A percentile compares a stretch with the other conserved stretches of the same genome.
Evolutionary conservation across 2,888 invertebrate species (phyloP).

Genomic region (Nineta flava): DNA sequence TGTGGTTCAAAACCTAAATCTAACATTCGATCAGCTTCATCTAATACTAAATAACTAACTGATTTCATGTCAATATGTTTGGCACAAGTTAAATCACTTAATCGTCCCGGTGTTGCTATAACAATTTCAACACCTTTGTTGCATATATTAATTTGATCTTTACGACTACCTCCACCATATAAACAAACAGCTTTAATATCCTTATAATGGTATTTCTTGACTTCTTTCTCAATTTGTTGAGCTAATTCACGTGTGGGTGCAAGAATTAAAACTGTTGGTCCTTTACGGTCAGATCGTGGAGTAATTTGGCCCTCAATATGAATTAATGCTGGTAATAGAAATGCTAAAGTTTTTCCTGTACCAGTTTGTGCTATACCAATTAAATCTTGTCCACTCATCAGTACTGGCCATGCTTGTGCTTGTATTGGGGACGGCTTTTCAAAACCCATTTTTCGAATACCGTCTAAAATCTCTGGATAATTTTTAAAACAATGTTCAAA

Average conservation of each 20-base stretch:
- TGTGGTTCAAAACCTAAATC: conserved; percentile 80
- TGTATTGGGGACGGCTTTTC: conserved; percentile 79
- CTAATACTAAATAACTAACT: conserved; percentile 78
- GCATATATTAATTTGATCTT: conserved; percentile 59
- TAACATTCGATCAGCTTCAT: conserved; percentile 83
- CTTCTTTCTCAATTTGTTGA: conserved; percentile 82
- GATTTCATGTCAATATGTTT: conserved; percentile 54
- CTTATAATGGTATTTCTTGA: conserved; percentile 73
- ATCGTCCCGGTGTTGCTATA: conserved; percentile 86
- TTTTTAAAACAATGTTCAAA: conserved; percentile 71
- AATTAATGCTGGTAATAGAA: conserved; percentile 79
- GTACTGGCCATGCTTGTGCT: conserved; percentile 86
- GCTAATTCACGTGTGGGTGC: conserved; percentile 91
- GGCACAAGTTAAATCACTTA: conserved; percentile 61
- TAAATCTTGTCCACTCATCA: conserved; percentile 78
- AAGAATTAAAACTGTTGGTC: conserved; percentile 75
- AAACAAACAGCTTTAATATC: conserved; percentile 83
- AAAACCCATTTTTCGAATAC: conserved; percentile 71
- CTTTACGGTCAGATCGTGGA: conserved; percentile 53
- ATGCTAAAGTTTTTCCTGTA: conserved; percentile 87
- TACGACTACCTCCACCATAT: conserved; percentile 78
- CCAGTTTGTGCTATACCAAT: conserved; percentile 96
- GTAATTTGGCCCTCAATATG: conserved; percentile 76
- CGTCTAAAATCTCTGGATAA: conserved; percentile 69
- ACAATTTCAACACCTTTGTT: conserved; percentile 80